phyloP scores from a whole-genome alignment of 2,797 vertebrate genomes.

The Microcaecilia unicolor region DNA sequence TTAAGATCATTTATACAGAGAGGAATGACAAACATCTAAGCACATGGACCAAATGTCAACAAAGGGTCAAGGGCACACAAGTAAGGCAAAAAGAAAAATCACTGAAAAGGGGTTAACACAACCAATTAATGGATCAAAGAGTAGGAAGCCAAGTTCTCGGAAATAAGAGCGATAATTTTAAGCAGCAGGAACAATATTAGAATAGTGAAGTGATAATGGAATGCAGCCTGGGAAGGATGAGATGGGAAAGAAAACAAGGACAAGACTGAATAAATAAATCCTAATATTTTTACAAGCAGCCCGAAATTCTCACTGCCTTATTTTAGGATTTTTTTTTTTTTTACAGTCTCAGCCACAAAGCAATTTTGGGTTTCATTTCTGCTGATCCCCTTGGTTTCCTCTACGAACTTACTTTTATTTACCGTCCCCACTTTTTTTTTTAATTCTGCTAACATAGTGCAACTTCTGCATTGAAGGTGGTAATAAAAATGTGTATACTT shows the following conservation, averaged over 20 bases:
- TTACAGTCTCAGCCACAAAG: conserved; percentile 18
- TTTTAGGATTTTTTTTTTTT: conserved; percentile 17
- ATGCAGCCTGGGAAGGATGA: conserved; percentile 39
- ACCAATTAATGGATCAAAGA: conserved; percentile 43
- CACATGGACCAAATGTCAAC: not conserved
- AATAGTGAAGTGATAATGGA: conserved; percentile 47
- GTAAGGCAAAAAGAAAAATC: conserved; percentile 38
- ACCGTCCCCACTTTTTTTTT: conserved; percentile 13
- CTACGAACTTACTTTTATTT: conserved; percentile 7
- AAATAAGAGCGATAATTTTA: conserved; percentile 54
- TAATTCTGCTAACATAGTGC: conserved; percentile 22
- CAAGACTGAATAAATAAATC: conserved; percentile 31
- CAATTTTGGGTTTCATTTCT: not conserved
- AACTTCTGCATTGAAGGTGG: no score
- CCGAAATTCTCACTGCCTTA: conserved; percentile 29
- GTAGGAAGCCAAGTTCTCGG: conserved; percentile 49
- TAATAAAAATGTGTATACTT: no score
- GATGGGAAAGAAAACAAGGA: conserved; percentile 24
- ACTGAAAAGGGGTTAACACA: conserved; percentile 50
- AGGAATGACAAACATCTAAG: conserved; percentile 15
- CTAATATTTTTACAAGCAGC: conserved; percentile 14
- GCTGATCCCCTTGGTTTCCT: conserved; percentile 2
- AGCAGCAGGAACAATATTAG: conserved; percentile 47
- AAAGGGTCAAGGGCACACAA: conserved; percentile 37
- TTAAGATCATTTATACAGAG: no score